Base-by-base conservation (phyloP, 2,888 invertebrate species). In the Acrocera orbiculus region DNA sequence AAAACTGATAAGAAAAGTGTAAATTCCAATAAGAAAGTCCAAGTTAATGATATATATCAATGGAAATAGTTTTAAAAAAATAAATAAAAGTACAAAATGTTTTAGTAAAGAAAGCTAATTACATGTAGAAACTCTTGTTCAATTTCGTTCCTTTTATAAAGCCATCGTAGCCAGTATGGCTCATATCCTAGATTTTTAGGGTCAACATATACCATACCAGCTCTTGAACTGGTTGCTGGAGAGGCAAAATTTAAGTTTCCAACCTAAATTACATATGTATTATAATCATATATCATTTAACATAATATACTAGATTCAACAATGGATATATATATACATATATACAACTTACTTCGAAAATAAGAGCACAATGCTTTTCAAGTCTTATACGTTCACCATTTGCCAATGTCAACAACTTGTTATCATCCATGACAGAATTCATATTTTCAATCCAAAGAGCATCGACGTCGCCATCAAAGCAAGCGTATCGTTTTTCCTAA, bases 381-480 rank as follows among this genome's bases (percentile, higher is more conserved):
- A 89, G 63, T 39, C 83, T 69, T 41, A 89, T 85, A 40, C 87
- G 66, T 61, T 92, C 83, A 35, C 89, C 89, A 54, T 90, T 92
- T 4, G 89, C 86, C 37, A 92, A 63, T 1, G 90, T 92, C 35
- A 92, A 62, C 26, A 90, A 62, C 51, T 78, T 81, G 54, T 90
- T 92, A 57, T 92, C 90, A 51, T 92, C 92, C 90, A 92, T 90
- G 3, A 92, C 89, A 0, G 89, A 87, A 63, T 90, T 92, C 87
- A 92, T 90, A 61, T 90, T 92, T 61, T 92, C 92, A 42, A 92
- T 86, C 90, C 90, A 92, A 25, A 89, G 65, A 1, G 90, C 83
- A 63, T 92, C 90, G 3, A 92, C 87, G 52, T 90, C 89, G 3
- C 92, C 92, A 53, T 92, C 92, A 60, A 89, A 90, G 29, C 90